These are phyloP conservation scores for Melitaea athalia DNA, from an alignment of 2,888 invertebrate species.

Conservation along the genomic window DNA sequence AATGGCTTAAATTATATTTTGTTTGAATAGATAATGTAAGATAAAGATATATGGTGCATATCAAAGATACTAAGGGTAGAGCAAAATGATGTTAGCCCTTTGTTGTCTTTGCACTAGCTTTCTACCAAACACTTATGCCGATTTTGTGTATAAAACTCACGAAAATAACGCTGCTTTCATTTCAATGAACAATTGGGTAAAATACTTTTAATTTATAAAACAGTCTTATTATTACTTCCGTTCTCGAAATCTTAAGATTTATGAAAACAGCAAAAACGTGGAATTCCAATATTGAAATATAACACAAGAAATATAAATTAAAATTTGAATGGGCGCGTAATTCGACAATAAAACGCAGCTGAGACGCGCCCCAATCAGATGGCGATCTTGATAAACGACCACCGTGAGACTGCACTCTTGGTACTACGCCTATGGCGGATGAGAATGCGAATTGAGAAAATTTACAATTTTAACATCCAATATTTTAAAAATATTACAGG, in stretches of 20 bases:
- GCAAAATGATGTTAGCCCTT: too few species aligned
- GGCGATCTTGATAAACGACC: constrained; percentile 81
- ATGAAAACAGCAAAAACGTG: constrained; percentile 31
- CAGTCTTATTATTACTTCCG: neutral
- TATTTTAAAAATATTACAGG: constrained; percentile 25
- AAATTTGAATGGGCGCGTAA: constrained; percentile 75
- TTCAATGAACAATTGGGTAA: too few species aligned
- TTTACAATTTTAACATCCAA: neutral
- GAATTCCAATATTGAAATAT: constrained; percentile 56
- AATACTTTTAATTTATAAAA: neutral
- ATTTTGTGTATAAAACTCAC: too few species aligned
- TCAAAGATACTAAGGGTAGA: neutral
- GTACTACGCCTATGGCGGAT: constrained; percentile 37
- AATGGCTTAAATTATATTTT: neutral
- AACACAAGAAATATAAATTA: constrained; percentile 60
- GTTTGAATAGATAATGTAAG: too few species aligned
- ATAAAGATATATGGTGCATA: neutral
- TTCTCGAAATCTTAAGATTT: neutral
- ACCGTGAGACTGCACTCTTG: constrained; percentile 78
- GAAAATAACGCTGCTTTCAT: too few species aligned
- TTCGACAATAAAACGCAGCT: constrained; percentile 81
- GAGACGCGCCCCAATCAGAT: constrained; percentile 76
- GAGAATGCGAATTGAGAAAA: constrained; percentile 15
- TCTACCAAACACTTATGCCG: too few species aligned
- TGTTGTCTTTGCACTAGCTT: too few species aligned